Evolutionary conservation across 2,113 vertebrate species (phyloP), one percentile per base, ranked within the genome.

Genomic region (Plotosus lineatus): DNA sequence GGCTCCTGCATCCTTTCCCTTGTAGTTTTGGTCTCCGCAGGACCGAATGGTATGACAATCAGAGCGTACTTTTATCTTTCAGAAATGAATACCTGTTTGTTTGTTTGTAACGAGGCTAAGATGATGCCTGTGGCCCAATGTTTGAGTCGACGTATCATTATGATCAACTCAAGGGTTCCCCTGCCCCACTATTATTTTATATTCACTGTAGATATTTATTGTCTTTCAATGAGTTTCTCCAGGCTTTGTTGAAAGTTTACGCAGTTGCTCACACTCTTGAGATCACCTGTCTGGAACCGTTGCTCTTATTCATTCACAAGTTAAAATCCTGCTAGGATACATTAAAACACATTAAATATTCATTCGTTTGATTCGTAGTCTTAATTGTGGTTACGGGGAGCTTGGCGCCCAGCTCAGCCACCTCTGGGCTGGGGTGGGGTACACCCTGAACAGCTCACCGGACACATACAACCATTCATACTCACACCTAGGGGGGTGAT

Each of bases 21-120:
- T 8, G 55, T 40, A n/a, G 51, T 80, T 80, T 63, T 58, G 82
- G 61, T 83, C 58, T 83, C 55, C 12, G 10, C 55, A 61, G 55
- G 75, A 78, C 71, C 71, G 53, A 42, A 75, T 42, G 33, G 23
- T 58, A 75, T 2, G 48, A 53, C n/a, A 65, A 33, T 51, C 51
- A 56, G 15, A 31, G n/a, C 6, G 17, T 17, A 3, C 38, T 58
- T 28, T 44, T 28, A 33, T 69, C 11, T 23, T 6, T 31, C 56
- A 55, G 5, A 23, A 55, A 56, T 55, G 28, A 79, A 53, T 50
- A 31, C 15, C 21, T 1, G 17, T 8, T 31, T 12, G 48, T 1
- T 28, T 38, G 55, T 69, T 79, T 55, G 48, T 19, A 53, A 38
- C 14, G 38, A 44, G 48, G 14, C 28, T 17, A 44, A n/a, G 44